A percentile compares a stretch with the other conserved stretches of the same genome.
These are phyloP conservation scores for Nestor notabilis DNA, from an alignment of 2,113 vertebrate genomes.

Conservation along the genomic window DNA sequence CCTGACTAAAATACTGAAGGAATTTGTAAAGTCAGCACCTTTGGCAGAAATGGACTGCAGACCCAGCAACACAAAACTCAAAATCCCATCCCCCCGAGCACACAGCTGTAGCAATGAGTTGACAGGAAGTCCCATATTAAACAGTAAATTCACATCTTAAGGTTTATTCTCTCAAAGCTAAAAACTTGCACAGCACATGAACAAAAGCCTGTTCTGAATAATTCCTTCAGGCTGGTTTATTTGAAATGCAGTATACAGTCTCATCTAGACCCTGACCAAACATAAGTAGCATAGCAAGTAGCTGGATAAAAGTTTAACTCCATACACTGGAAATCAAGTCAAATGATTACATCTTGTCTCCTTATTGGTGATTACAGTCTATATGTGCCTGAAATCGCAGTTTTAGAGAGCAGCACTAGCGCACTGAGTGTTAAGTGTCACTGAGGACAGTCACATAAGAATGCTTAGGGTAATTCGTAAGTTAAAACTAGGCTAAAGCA, in stretches of 20 bases:
- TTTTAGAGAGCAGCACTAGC: background rate
- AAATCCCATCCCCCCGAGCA: background rate
- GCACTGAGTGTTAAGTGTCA: background rate
- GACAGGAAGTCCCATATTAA: background rate
- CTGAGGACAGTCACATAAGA: background rate
- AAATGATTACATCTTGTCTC: background rate
- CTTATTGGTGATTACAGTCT: background rate
- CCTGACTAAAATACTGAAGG: slow-evolving; percentile 40
- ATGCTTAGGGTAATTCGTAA: background rate
- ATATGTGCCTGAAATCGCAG: background rate
- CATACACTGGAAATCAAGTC: background rate
- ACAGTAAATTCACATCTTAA: background rate
- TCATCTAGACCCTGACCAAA: background rate
- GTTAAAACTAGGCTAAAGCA: background rate
- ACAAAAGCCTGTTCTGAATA: background rate
- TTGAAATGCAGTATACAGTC: background rate
- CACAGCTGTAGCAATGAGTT: background rate
- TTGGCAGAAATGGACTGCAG: background rate
- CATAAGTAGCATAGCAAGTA: background rate
- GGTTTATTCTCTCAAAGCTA: background rate
- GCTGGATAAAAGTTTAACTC: background rate
- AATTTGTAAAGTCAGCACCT: slow-evolving; percentile 57
- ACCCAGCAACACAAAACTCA: background rate
- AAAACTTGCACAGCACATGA: background rate
- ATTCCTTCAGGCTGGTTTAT: background rate